Evolutionary conservation across 2,888 invertebrate genomes (phyloP), one percentile per base, ranked within the genome.

Genomic region (Cheilosia vernalis): DNA sequence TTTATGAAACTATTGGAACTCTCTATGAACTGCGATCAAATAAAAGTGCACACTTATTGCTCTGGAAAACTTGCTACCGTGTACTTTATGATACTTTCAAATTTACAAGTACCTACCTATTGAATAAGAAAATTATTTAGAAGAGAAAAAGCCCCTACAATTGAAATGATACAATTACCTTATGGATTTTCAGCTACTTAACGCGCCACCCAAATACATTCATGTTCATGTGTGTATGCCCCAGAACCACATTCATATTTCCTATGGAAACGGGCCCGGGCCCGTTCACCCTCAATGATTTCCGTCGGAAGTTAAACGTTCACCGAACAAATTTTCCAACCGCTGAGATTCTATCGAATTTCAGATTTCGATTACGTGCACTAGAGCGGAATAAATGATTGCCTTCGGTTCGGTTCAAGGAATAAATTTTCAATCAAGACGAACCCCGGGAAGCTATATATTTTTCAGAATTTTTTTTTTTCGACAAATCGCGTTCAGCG

Each of bases 391-490:
- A 85, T 85, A 85, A 85, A 85, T 80, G 85, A 85, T 85, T 85
- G 80, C 85, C 74, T 76, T 80, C 81, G 70, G 81, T 85, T 85
- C 85, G 81, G 85, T 85, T 85, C 85, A 85, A 69, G 84, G 84
- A 84, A 84, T 84, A 84, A 84, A 84, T 84, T 84, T 84, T 84
- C 84, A 84, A 84, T 84, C 84, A 84, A 84, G 80, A 79, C 79
- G 74, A 79, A 79, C 64, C 79, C 73, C 64, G 33, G 78, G 61
- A 83, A 83, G 72, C 56, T 73, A 80, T 80, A 84, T 84, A 42
- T 67, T 74, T 69, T 27, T 33, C 15, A 44, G 33, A 47, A 42
- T 74, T 74, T 47, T 74, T 47, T 70, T 70, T 40, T 70, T 67
- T 63, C 63, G 42, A 74, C 79, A 74, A 83, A 78, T 70, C 61